Evolutionary conservation across 2,888 invertebrate species (phyloP), one percentile per base, ranked within the genome.

Genomic region (Dioctria rufipes): DNA sequence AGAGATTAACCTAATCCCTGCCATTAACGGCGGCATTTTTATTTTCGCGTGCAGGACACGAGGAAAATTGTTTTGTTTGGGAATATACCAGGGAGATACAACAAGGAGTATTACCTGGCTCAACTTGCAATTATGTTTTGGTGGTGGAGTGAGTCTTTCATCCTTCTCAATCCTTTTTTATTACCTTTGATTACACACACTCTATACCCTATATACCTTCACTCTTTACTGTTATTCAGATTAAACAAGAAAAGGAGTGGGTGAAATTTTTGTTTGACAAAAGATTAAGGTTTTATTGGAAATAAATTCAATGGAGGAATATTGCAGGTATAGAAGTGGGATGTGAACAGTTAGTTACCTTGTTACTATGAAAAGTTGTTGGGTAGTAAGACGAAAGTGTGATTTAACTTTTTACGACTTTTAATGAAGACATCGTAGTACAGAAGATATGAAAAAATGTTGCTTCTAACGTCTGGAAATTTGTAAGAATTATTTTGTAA

Each of bases 1-100:
- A n/a, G 39, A 39, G 69, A 71, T 71, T 71, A 71, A 5, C 49
- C n/a, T 71, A 71, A 71, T 71, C 51, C 51, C 40, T 4, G 46
- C 46, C 13, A 43, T 66, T 46, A 66, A 66, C 46, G 66, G n/a
- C 37, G 43, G 46, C 63, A 37, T 39, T 39, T 37, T 37, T 40
- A 2, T n/a, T 8, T 37, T 25, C 6, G 37, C 5, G 66, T 42
- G 2, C 11, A 46, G 43, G 37, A 37, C 5, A 9, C 4, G 65
- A 43, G 46, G 43, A 13, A 66, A 66, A 66, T 66, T 66, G 66
- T 66, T 66, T 43, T 46, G 11, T 13, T 42, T 66, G 13, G n/a
- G 11, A 63, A 39, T 39, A 37, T 63, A 5, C 25, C n/a, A n/a
- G n/a, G 37, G 63, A 63, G 37, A 63, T 63, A 25, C 25, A 25